Percentiles rank a stretch among this genome's conserved stretches.
Evolutionary conservation across 2,888 invertebrate genomes (phyloP).

Genomic region (Oscheius sp.): DNA sequence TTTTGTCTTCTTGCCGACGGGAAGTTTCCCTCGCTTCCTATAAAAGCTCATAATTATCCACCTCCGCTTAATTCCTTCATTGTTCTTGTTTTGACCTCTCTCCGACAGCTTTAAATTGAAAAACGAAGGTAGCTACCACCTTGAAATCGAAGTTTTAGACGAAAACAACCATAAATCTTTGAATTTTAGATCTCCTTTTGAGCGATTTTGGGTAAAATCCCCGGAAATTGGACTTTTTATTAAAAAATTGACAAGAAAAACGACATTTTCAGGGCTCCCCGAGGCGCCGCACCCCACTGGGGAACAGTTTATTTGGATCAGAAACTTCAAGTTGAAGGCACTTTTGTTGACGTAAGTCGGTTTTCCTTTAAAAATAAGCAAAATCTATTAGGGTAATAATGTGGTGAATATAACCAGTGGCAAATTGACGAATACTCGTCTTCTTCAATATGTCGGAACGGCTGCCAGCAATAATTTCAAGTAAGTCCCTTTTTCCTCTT

Average conservation of each 20-base stretch:
- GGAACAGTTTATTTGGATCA: conserved; percentile 41
- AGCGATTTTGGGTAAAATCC: too few relatives aligned
- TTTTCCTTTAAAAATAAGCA: background rate
- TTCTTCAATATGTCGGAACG: conserved; percentile 51
- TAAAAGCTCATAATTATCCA: too few relatives aligned
- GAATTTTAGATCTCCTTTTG: too few relatives aligned
- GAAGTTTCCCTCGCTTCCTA: too few relatives aligned
- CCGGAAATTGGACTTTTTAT: too few relatives aligned
- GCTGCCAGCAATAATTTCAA: conserved; percentile 49
- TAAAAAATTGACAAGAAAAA: background rate
- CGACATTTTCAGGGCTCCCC: conserved; percentile 41
- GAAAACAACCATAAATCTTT: too few relatives aligned
- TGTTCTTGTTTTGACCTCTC: too few relatives aligned
- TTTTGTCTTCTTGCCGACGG: too few relatives aligned
- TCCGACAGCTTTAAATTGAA: too few relatives aligned
- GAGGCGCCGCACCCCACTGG: conserved; percentile 51
- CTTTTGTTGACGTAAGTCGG: conserved; percentile 41
- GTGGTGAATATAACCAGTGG: conserved; percentile 14
- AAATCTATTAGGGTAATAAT: conserved; percentile 1
- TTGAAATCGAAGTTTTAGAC: too few relatives aligned
- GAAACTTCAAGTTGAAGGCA: conserved; percentile 43
- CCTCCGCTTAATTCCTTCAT: too few relatives aligned
- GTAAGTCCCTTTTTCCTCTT: conserved; percentile 26
- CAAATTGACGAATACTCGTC: conserved; percentile 27
- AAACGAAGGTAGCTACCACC: too few relatives aligned